Evolutionary conservation across 2,113 vertebrate genomes (phyloP).

Genomic region (Cranoglanis bouderius): DNA sequence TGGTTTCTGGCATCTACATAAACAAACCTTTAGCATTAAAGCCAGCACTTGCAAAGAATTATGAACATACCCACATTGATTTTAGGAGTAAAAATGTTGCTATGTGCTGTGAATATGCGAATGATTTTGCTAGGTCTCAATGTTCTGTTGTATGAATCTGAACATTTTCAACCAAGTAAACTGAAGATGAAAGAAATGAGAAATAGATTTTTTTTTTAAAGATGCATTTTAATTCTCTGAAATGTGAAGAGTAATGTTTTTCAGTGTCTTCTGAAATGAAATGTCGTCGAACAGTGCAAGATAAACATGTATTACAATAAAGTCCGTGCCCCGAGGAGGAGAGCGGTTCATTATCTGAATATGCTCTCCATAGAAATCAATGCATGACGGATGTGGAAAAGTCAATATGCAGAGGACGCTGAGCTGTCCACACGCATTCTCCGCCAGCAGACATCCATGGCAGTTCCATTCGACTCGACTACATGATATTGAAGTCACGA

Average conservation of each 20-base stretch:
- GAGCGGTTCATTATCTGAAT: constrained; percentile 43
- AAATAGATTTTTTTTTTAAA: not conserved
- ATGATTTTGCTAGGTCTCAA: not conserved
- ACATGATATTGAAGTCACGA: constrained; percentile 39
- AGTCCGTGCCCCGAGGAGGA: constrained; percentile 9
- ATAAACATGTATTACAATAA: constrained; percentile 23
- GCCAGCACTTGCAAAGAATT: not conserved
- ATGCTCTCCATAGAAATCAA: constrained; percentile 44
- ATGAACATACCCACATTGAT: constrained; percentile 9
- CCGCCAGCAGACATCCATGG: not conserved
- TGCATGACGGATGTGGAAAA: constrained; percentile 38
- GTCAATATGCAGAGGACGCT: constrained; percentile 38
- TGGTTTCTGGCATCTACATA: constrained; percentile 19
- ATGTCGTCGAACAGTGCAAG: constrained; percentile 23
- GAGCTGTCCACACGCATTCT: constrained; percentile 31
- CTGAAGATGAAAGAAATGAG: not conserved
- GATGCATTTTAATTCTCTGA: not conserved
- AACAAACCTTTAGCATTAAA: not conserved
- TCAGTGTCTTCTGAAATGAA: not conserved
- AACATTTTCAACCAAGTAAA: not conserved
- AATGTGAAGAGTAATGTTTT: not conserved
- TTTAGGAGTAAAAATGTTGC: constrained; percentile 19
- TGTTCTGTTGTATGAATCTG: not conserved
- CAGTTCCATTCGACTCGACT: constrained; percentile 35
- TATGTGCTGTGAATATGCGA: not conserved